A percentile compares a stretch with the other conserved stretches of the same genome.
phyloP scores from a whole-genome alignment of 2,888 invertebrate species.

The Phorcus lineatus region DNA sequence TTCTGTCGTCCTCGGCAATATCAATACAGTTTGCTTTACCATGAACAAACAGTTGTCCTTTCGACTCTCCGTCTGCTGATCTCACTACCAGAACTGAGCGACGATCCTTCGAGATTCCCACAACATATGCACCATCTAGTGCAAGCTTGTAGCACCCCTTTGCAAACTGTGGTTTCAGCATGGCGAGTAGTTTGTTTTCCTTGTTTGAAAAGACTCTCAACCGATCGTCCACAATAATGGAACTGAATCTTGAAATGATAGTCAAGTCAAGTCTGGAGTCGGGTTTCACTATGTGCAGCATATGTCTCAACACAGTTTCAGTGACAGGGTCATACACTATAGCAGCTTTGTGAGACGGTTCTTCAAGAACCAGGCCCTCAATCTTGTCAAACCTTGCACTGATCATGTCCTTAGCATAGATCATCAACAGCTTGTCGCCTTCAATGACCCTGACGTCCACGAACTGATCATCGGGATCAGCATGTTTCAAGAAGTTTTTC shows the following conservation, averaged over 20 bases:
- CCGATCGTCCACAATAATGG: conserved; percentile 51
- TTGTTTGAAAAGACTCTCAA: conserved; percentile 45
- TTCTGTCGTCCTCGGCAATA: conserved; percentile 63
- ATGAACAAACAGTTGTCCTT: conserved; percentile 61
- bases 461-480: conserved; percentile 50
- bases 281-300: conserved; percentile 48
- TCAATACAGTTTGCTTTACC: conserved; percentile 57
- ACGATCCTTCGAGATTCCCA: conserved; percentile 53
- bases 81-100: conserved; percentile 56
- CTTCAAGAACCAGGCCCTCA: conserved; percentile 50
- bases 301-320: conserved; percentile 48
- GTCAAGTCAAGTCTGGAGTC: conserved; percentile 42
- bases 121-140: conserved; percentile 61
- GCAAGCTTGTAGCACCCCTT: conserved; percentile 43
- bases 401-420: conserved; percentile 54
- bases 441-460: conserved; percentile 45
- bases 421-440: conserved; percentile 50
- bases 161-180: conserved; percentile 38
- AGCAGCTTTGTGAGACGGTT: conserved; percentile 52
- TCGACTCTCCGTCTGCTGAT: conserved; percentile 46
- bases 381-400: conserved; percentile 49
- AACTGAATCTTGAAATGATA: conserved; percentile 48
- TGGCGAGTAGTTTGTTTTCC: conserved; percentile 2
- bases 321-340: conserved; percentile 58
- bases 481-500: conserved; percentile 48